phyloP scores from a whole-genome alignment of 2,797 vertebrate genomes.

The Fundulus diaphanus region DNA sequence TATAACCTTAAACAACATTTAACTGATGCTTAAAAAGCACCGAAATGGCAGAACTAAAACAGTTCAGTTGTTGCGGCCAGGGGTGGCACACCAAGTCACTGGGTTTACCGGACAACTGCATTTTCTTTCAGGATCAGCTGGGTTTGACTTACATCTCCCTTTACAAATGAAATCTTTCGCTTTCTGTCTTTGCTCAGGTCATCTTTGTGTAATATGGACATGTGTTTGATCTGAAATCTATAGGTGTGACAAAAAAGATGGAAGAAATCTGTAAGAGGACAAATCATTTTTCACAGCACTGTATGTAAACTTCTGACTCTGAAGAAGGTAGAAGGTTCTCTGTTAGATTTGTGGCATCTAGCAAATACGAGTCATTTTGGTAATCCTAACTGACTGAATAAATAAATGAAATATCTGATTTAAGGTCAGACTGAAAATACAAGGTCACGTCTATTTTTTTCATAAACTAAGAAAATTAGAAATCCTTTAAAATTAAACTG shows the following conservation, averaged over 20 bases:
- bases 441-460: too few species aligned
- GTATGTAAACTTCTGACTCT: not conserved
- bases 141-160: too few species aligned
- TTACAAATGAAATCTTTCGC: too few species aligned
- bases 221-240: not conserved
- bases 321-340: not conserved
- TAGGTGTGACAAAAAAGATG: not conserved
- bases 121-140: too few species aligned
- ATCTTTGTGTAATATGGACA: not conserved
- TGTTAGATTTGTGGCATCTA: not conserved
- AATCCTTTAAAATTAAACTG: constrained; percentile 17
- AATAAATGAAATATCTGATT: not conserved
- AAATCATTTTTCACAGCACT: not conserved
- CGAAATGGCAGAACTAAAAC: too few species aligned
- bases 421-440: not conserved
- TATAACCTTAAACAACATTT: not conserved
- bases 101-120: too few species aligned
- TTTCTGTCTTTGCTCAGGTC: too few species aligned
- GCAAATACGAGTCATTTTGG: not conserved
- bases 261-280: not conserved
- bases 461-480: constrained; percentile 4
- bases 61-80: too few species aligned
- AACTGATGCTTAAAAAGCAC: too few species aligned
- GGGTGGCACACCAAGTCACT: too few species aligned
- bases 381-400: not conserved